Evolutionary conservation across 2,113 vertebrate species (phyloP).

Genomic region (Siniperca knerii): DNA sequence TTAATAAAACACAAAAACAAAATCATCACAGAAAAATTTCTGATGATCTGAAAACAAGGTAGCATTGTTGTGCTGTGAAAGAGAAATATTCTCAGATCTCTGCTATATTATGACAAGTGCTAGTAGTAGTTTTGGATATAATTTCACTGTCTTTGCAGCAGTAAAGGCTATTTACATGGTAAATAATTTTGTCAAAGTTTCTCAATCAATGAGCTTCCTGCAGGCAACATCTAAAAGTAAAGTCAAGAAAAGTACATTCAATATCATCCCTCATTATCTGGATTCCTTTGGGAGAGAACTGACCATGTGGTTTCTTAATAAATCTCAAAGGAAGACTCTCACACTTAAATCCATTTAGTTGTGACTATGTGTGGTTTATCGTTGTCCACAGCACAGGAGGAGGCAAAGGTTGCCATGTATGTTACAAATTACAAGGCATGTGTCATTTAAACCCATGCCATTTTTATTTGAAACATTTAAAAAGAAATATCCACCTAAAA

Average conservation of each 20-base stretch:
- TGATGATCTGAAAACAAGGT: constrained; percentile 47
- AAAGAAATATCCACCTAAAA: background rate
- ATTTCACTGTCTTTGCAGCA: constrained; percentile 49
- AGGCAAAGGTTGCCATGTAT: background rate
- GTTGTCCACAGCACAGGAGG: background rate
- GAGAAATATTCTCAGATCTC: constrained; percentile 41
- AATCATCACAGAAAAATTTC: constrained; percentile 32
- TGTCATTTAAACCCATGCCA: background rate
- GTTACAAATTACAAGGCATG: constrained; percentile 1
- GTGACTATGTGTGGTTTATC: background rate
- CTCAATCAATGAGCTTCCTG: constrained; percentile 35
- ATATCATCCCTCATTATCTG: background rate
- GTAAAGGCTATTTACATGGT: constrained; percentile 64
- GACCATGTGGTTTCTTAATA: background rate
- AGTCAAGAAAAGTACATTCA: constrained; percentile 17
- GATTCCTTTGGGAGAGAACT: background rate
- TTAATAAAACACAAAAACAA: constrained; percentile 65
- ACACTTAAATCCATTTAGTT: background rate
- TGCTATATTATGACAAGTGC: background rate
- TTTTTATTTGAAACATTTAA: background rate
- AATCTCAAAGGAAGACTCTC: background rate
- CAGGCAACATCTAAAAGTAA: constrained; percentile 15
- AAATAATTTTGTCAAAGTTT: constrained; percentile 60
- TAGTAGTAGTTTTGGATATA: background rate
- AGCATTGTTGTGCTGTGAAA: constrained; percentile 26